Percentiles rank a stretch among this genome's conserved stretches.
phyloP scores from a whole-genome alignment of 2,797 vertebrate species.

The Coregonus ussuriensis region DNA sequence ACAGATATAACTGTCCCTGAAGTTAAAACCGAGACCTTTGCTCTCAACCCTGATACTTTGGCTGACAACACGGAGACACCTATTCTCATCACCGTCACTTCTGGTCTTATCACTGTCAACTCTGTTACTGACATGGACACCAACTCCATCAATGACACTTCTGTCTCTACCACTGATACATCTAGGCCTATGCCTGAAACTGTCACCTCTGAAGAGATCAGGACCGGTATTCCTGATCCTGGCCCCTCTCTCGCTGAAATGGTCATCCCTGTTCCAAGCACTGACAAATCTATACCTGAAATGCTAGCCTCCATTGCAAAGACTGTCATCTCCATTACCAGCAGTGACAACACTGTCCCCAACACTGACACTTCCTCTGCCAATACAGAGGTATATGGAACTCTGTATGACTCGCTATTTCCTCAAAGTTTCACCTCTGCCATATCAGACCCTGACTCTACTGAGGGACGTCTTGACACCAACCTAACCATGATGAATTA shows the following conservation, averaged over 20 bases:
- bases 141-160: not conserved
- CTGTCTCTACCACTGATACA: not conserved
- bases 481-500: not conserved
- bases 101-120: not conserved
- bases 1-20: not conserved
- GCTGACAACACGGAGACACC: not conserved
- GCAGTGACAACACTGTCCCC: not conserved
- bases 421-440: slow-evolving; percentile 46
- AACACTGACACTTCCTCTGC: not conserved
- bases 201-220: not conserved
- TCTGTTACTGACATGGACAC: not conserved
- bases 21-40: not conserved
- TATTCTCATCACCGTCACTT: not conserved
- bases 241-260: too few relatives aligned
- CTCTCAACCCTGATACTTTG: not conserved
- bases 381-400: slow-evolving; percentile 30
- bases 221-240: too few relatives aligned
- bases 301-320: not conserved
- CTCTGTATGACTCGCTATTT: slow-evolving; percentile 51
- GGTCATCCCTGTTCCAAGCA: not conserved
- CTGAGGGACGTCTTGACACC: not conserved
- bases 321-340: not conserved
- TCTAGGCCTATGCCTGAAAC: slow-evolving; percentile 7
- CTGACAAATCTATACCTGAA: slow-evolving; percentile 17
- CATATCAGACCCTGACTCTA: accelerated